Base-by-base conservation (phyloP, 2,797 vertebrate species). In the Semotilus atromaculatus region DNA sequence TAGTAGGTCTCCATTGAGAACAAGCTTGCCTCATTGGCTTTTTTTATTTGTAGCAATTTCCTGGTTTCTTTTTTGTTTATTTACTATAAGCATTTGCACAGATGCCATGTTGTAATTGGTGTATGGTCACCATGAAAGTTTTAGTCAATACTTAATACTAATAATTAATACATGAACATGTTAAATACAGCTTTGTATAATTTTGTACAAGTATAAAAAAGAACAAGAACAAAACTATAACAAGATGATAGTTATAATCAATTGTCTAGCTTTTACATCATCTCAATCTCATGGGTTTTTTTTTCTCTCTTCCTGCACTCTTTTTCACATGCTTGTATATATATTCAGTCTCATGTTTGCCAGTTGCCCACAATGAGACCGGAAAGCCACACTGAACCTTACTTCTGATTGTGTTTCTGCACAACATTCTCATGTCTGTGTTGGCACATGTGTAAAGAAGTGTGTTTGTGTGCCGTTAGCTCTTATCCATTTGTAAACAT, bases 311-410 rank as follows among this genome's bases (percentile, higher is more conserved):
- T 48, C 74, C 68, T 26, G 31, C 53, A 19, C 7, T 84, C 51
- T 83, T 26, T 84, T 80, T 89, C 36, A 76, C 80, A 70, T 16
- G 0, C 11, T 9, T 26, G 0, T 43, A 2, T 67, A 70, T 67
- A 8, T 58, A 58, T 40, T 68, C 21, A 19, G 43, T 31, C 77
- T 13, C 34, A 7, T 81, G 81, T 73, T 51, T 45, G 45, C 40
- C 71, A 81, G 79, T 45, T 48, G n/a, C 29, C 80, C 73, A 60
- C 83, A 82, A 62, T 73, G 43, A 80, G 55, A 85, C 19, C 67
- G 31, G 78, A 84, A 87, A 87, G 48, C 83, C 48, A 10, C 40
- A n/a, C 1, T 45, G 48, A 70, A 77, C 68, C 38, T 21, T 38
- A 48, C 9, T 51, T 62, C 4, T 36, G 29, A 7, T n/a, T 76